Evolutionary conservation across 2,888 invertebrate species (phyloP), one percentile per base, ranked within the genome.

Genomic region (Chrysina gloriosa): DNA sequence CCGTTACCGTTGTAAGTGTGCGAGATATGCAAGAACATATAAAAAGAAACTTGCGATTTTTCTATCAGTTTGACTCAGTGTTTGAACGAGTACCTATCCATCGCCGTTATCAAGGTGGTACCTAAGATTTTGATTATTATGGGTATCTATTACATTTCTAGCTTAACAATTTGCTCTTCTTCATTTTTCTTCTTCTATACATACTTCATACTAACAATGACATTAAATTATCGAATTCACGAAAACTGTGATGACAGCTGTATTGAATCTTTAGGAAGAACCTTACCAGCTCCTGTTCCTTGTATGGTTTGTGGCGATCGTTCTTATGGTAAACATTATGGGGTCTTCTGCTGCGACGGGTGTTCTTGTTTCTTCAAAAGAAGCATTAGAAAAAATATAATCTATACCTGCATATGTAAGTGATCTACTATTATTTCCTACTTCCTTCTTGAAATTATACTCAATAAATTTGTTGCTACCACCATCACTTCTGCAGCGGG

Each of bases 341-440:
- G 94, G 0, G 91, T 93, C 9, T 90, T 88, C 80, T 93, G 93
- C 77, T 95, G 95, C 81, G 95, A 95, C 78, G 95, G 95, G 0
- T 95, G 95, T 79, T 93, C 93, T 58, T 95, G 95, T 77, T 95
- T 95, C 82, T 95, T 95, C 84, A 95, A 95, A 81, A 85, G 95
- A 73, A 92, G 92, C 72, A 89, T 95, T 48, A 85, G 95, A 47
- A 89, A 89, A 70, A 89, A 89, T 45, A 90, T 90, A 56, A 81
- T 87, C 16, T 95, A 94, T 79, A 87, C 89, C 23, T 95, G 95
- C 81, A 94, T 94, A 72, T 89, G 92, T 92, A 83, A 84, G 86
- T 82, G 31, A 27, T 9, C 34, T 56, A n/a, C 4, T 0, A 23
- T 19, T 4, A n/a, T 29, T 56, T 31, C 16, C 29, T 29, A 7